Percentiles rank a stretch among this genome's conserved stretches.
phyloP scores from a whole-genome alignment of 2,888 invertebrate species.

The Drosophila antonietae region DNA sequence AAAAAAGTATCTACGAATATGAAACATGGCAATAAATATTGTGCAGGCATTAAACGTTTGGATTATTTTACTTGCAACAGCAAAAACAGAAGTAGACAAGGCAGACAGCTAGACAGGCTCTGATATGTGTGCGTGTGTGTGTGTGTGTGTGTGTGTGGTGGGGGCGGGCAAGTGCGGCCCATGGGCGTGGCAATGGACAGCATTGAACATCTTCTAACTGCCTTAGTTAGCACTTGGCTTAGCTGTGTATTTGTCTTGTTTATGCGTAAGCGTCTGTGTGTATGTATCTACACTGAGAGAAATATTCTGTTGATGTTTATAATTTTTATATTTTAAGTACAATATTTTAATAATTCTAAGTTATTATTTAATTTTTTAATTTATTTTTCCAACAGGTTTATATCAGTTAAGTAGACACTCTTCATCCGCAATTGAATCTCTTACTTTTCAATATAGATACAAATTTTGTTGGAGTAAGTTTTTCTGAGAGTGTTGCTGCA shows the following conservation, averaged over 20 bases:
- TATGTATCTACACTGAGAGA: constrained; percentile 1
- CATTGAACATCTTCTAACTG: constrained; percentile 71
- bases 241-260: constrained; percentile 59
- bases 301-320: not conserved
- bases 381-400: too few relatives aligned
- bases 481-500: constrained; percentile 13
- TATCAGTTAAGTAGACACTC: too few relatives aligned
- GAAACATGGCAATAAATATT: constrained; percentile 81
- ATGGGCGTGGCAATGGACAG: constrained; percentile 42
- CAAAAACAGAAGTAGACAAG: constrained; percentile 22
- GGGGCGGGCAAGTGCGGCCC: not conserved
- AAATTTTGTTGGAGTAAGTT: not conserved
- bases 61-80: constrained; percentile 65
- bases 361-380: too few relatives aligned
- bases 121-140: constrained; percentile 38
- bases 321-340: too few relatives aligned
- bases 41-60: constrained; percentile 80
- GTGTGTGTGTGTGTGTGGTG: not conserved
- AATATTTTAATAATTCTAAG: too few relatives aligned
- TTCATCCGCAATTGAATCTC: too few relatives aligned
- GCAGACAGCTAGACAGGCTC: constrained; percentile 21
- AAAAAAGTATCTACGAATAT: constrained; percentile 71
- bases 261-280: constrained; percentile 32
- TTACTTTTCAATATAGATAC: too few relatives aligned
- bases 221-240: constrained; percentile 69